Base-by-base conservation (phyloP, 2,113 vertebrate genomes). In the Origma solitaria region DNA sequence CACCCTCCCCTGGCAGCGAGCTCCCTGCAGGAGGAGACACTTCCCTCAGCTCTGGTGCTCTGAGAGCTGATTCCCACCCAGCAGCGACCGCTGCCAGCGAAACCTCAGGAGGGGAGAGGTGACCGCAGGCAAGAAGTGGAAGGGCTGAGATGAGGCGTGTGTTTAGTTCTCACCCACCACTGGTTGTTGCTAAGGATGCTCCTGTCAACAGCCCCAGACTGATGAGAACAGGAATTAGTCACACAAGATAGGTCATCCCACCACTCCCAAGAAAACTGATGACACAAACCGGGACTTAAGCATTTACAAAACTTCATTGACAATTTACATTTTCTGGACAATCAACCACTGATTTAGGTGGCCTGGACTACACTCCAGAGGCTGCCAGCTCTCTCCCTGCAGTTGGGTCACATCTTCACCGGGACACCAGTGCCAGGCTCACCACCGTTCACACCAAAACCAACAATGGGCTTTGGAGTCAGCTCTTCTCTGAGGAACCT, bases 381-480 rank as follows among this genome's bases (percentile, higher is more conserved):
- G 64, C 70, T 56, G 50, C 20, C 58, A 51, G 62, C 17, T 44
- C 35, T 47, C 40, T 4, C 0, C 0, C 51, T 80, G 53, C 35
- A 16, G 38, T 37, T 14, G 33, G 49, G 30, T 58, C 10, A 10
- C 35, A 75, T 10, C 57, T 80, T 57, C 49, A 0, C 24, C 35
- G 42, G 37, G 71, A 69, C 40, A 73, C 21, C 76, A 61, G 5
- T 0, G 54, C 42, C 21, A 44, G 75, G 23, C 45, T 65, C 50
- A 25, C 11, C 5, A 1, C 22, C 7, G 2, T 4, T 50, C 33
- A 20, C 0, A 1, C 38, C 31, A 42, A 88, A 88, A 45, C 10
- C 54, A 61, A 15, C 68, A 37, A 1, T 1, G 14, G 38, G 33
- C 70, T 60, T 66, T 4, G 4, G 37, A 73, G 14, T 17, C 60